Conservation (phyloP, 1,140 invertebrate genomes). For the Drosophila tani region DNA sequence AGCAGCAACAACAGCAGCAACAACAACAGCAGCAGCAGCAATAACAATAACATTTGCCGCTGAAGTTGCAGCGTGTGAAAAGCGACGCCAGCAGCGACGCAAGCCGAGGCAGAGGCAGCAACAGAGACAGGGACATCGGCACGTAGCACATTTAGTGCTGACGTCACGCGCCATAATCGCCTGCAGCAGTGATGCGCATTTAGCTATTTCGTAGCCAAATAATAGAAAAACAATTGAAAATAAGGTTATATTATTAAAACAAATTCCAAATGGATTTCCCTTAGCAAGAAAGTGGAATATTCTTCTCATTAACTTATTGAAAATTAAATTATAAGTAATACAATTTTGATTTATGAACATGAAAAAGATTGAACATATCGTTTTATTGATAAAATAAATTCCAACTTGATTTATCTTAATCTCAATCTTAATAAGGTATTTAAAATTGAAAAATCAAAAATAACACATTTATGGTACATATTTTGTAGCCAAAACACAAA, state of each 20-base stretch:
- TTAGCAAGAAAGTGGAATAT: neutral
- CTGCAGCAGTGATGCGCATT: neutral
- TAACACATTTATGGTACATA: neutral
- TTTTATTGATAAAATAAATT: no score
- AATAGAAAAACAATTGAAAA: neutral
- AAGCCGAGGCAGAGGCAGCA: conserved; percentile 9
- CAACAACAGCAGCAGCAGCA: conserved; percentile 7
- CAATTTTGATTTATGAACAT: no score
- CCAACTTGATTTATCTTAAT: no score
- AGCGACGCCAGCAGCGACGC: conserved; percentile 41
- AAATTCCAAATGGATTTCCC: neutral
- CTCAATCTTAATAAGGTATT: no score
- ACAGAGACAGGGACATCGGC: conserved; percentile 33
- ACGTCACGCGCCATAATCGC: conserved; percentile 18
- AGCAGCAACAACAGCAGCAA: conserved; percentile 5
- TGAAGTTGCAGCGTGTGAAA: conserved; percentile 59
- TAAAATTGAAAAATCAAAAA: neutral
- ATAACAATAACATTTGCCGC: conserved; percentile 21
- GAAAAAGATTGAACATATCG: no score
- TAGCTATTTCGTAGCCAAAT: neutral
- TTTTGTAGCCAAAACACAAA: no score
- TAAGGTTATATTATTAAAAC: neutral
- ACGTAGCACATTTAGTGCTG: conserved; percentile 42
- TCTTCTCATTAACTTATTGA: no score
- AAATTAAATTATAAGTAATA: no score